phyloP scores from a whole-genome alignment of 2,797 vertebrate species.

The Coreius guichenoti region DNA sequence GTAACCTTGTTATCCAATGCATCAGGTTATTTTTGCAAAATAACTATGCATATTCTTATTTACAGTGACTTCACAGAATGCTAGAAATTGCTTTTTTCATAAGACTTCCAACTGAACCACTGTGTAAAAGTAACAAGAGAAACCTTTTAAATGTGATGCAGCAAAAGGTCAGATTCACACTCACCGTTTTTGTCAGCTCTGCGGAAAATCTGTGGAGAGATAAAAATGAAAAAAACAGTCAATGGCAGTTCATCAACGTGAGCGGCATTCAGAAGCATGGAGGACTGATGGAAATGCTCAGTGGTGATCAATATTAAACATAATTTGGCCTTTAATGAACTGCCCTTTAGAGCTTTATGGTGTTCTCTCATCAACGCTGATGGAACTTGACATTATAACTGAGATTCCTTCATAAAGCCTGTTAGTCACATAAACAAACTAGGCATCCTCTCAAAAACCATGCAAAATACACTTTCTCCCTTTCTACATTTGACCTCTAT shows the following conservation, averaged over 20 bases:
- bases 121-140: slow-evolving; percentile 9
- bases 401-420: not conserved
- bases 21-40: slow-evolving; percentile 26
- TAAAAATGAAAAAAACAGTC: slow-evolving; percentile 45
- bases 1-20: not conserved
- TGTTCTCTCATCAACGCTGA: not conserved
- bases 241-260: slow-evolving; percentile 27
- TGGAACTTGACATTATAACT: not conserved
- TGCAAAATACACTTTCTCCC: not conserved
- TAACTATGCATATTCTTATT: slow-evolving; percentile 23
- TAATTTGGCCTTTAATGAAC: slow-evolving; percentile 28
- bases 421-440: slow-evolving; percentile 8
- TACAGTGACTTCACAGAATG: slow-evolving; percentile 5
- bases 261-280: slow-evolving; percentile 13
- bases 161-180: slow-evolving; percentile 61
- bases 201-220: slow-evolving; percentile 92
- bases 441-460: not conserved
- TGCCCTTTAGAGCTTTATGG: not conserved
- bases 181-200: slow-evolving; percentile 98
- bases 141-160: not conserved
- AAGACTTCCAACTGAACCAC: not conserved
- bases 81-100: slow-evolving; percentile 1
- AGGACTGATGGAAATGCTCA: not conserved
- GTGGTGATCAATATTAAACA: not conserved
- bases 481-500: not conserved